These are phyloP conservation scores for Siniperca chuatsi DNA, from an alignment of 2,113 vertebrate species.

Conservation along the genomic window DNA sequence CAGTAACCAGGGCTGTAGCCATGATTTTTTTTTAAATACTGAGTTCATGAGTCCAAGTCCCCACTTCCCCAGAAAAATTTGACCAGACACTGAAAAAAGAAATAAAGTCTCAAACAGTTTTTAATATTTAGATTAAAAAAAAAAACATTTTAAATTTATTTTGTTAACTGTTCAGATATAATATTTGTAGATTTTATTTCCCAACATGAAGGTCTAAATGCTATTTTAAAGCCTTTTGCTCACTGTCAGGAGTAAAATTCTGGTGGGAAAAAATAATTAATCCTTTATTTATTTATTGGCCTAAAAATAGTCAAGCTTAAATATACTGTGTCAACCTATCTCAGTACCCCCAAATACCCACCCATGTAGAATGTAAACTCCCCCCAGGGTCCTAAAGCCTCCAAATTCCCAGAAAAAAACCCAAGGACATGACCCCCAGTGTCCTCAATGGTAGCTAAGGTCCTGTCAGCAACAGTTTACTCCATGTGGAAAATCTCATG, in stretches of 20 bases:
- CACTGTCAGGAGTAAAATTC: not conserved
- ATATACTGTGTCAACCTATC: not conserved
- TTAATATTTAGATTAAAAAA: not conserved
- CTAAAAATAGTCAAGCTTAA: not conserved
- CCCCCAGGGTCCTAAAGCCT: not conserved
- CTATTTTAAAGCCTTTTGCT: not conserved
- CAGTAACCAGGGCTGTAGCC: not conserved
- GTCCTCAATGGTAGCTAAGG: not conserved
- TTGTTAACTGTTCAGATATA: not conserved
- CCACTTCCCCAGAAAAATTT: not conserved
- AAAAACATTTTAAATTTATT: not conserved
- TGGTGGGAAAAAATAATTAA: not conserved
- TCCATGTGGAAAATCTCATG: not conserved
- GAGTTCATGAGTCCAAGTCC: not conserved
- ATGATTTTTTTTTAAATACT: not conserved
- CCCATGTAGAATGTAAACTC: not conserved
- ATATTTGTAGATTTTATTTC: not conserved
- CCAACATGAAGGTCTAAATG: not conserved
- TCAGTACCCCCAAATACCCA: not conserved
- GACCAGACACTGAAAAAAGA: not conserved
- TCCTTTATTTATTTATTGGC: not conserved
- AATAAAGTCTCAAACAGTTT: not conserved
- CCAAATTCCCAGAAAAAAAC: not conserved
- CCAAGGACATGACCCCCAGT: not conserved
- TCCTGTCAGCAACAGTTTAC: not conserved